Conservation (phyloP, 2,888 invertebrate genomes). For the Salticus scenicus region DNA sequence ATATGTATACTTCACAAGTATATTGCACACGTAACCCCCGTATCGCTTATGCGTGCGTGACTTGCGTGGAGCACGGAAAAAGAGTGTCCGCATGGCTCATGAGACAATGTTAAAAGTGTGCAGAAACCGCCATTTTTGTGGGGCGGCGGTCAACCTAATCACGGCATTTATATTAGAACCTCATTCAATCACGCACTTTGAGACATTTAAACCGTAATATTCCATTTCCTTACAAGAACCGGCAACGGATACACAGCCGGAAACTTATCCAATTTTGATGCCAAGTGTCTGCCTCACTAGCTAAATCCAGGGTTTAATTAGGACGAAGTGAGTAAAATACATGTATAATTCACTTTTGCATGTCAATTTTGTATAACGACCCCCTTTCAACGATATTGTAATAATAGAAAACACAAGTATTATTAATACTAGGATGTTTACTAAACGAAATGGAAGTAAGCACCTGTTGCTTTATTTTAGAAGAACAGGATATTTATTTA, state of each 20-base stretch:
- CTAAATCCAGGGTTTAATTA: constrained; percentile 16
- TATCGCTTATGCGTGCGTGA: constrained; percentile 57
- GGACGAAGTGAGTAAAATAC: constrained; percentile 29
- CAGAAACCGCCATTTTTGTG: constrained; percentile 57
- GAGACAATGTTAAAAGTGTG: constrained; percentile 64
- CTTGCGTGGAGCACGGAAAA: constrained; percentile 54
- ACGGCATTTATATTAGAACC: constrained; percentile 45
- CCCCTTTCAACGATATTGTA: too few relatives aligned
- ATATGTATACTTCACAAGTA: constrained; percentile 57
- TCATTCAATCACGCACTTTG: constrained; percentile 38
- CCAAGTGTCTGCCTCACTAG: background rate
- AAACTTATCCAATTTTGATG: constrained; percentile 16
- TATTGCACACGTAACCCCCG: constrained; percentile 54
- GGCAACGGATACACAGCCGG: constrained; percentile 54
- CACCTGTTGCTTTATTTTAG: too few relatives aligned
- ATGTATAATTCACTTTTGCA: background rate
- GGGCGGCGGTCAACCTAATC: constrained; percentile 54
- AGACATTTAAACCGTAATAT: constrained; percentile 45
- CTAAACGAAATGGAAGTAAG: too few relatives aligned
- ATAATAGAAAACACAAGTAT: too few relatives aligned
- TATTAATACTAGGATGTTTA: too few relatives aligned
- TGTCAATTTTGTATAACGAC: too few relatives aligned
- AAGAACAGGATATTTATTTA: too few relatives aligned
- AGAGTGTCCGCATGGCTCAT: constrained; percentile 48
- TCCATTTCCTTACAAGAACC: constrained; percentile 55